These are phyloP conservation scores for Merodon equestris DNA, from an alignment of 2,888 invertebrate species.

Conservation along the genomic window DNA sequence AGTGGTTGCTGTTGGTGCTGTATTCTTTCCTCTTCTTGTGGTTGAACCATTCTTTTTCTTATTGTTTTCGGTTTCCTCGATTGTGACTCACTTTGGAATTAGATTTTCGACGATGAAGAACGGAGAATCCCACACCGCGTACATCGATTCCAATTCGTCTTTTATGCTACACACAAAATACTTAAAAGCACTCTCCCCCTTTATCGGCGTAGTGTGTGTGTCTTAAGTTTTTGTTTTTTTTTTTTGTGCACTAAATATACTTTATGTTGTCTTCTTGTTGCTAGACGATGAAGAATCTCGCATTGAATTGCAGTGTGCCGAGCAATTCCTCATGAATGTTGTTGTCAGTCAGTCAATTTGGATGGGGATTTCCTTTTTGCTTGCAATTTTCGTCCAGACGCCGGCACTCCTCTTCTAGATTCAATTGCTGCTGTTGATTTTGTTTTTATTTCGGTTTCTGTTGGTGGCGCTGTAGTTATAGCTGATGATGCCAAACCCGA, in stretches of 20 bases:
- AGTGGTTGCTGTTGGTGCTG: constrained; percentile 43
- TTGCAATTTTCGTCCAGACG: constrained; percentile 50
- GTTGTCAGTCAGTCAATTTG: constrained; percentile 64
- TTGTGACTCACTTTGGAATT: constrained; percentile 61
- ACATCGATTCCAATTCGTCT: too few species aligned
- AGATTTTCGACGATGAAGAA: constrained; percentile 32
- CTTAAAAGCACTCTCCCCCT: not conserved
- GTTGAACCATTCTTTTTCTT: constrained; percentile 70
- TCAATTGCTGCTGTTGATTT: constrained; percentile 20
- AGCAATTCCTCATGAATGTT: constrained; percentile 47
- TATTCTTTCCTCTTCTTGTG: constrained; percentile 65
- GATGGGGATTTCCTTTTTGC: constrained; percentile 54
- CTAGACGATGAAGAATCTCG: constrained; percentile 37
- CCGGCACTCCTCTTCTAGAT: constrained; percentile 43
- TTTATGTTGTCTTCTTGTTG: constrained; percentile 25
- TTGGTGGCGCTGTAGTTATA: too few species aligned
- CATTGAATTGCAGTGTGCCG: constrained; percentile 36
- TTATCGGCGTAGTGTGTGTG: not conserved
- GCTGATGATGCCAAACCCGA: too few species aligned
- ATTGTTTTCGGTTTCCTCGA: constrained; percentile 18
- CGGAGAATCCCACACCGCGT: constrained; percentile 42
- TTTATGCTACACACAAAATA: not conserved
- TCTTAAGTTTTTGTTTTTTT: too few species aligned
- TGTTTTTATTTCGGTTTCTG: too few species aligned
- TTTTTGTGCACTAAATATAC: constrained; percentile 46